Conservation (phyloP, 2,797 vertebrate species). For the Lithobates pipiens region DNA sequence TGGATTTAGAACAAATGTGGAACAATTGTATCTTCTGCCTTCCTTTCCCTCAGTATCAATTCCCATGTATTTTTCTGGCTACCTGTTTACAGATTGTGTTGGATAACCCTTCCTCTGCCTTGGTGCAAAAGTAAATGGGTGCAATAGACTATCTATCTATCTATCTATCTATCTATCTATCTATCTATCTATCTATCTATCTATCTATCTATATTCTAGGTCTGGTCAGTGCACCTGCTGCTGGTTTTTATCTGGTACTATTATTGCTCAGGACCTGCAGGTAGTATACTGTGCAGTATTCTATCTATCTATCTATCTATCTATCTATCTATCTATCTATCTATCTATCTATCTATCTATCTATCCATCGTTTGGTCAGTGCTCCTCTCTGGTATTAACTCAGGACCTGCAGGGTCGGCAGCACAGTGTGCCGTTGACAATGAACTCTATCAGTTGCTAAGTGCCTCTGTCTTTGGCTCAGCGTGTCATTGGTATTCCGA, state of each 20-base stretch:
- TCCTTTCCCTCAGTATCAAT: too few species aligned
- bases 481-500: slow-evolving; percentile 55
- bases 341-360: background rate
- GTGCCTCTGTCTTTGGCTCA: slow-evolving; percentile 18
- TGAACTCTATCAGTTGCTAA: slow-evolving; percentile 48
- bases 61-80: too few species aligned
- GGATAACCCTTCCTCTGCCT: too few species aligned
- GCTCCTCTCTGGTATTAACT: background rate
- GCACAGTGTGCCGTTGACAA: slow-evolving; percentile 13
- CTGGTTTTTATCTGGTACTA: too few species aligned
- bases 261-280: too few species aligned
- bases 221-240: too few species aligned
- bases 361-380: too few species aligned
- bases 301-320: background rate
- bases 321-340: background rate
- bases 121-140: too few species aligned
- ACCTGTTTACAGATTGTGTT: too few species aligned
- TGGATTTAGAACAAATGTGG: too few species aligned
- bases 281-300: background rate
- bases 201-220: background rate
- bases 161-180: background rate
- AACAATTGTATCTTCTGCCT: too few species aligned
- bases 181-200: background rate
- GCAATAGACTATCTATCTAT: background rate
- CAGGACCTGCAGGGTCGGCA: background rate